These are phyloP conservation scores for Passer domesticus DNA, from an alignment of 2,113 vertebrate species.

Conservation along the genomic window DNA sequence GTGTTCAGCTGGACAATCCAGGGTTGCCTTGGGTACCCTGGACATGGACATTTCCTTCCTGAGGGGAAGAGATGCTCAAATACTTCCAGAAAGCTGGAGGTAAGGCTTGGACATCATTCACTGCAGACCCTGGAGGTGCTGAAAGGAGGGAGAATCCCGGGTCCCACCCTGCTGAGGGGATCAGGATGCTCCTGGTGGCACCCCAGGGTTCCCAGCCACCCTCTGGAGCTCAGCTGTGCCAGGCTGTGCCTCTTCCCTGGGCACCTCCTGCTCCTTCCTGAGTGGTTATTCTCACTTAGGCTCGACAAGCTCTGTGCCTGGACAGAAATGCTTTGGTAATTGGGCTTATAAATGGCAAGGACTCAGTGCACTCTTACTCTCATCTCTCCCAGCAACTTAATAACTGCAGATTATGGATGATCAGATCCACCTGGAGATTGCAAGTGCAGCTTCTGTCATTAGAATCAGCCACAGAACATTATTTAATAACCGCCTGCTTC, in stretches of 20 bases:
- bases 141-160: fast-evolving
- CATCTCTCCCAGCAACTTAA: slow-evolving; percentile 15
- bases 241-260: not conserved
- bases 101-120: fast-evolving
- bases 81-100: fast-evolving
- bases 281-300: slow-evolving; percentile 7
- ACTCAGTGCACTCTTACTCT: not conserved
- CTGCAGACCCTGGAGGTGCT: fast-evolving
- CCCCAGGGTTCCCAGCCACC: not conserved
- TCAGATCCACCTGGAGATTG: not conserved
- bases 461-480: not conserved
- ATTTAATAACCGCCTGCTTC: not conserved
- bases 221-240: not conserved
- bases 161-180: fast-evolving
- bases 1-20: fast-evolving
- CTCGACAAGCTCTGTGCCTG: not conserved
- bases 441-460: not conserved
- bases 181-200: not conserved
- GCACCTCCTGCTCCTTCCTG: not conserved
- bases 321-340: slow-evolving; percentile 7
- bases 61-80: not conserved
- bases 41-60: not conserved
- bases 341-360: slow-evolving; percentile 32
- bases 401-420: slow-evolving; percentile 1
- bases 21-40: fast-evolving